A percentile compares a stretch with the other conserved stretches of the same genome.
Conservation (phyloP, 2,113 vertebrate genomes). For the Mus spicilegus region DNA sequence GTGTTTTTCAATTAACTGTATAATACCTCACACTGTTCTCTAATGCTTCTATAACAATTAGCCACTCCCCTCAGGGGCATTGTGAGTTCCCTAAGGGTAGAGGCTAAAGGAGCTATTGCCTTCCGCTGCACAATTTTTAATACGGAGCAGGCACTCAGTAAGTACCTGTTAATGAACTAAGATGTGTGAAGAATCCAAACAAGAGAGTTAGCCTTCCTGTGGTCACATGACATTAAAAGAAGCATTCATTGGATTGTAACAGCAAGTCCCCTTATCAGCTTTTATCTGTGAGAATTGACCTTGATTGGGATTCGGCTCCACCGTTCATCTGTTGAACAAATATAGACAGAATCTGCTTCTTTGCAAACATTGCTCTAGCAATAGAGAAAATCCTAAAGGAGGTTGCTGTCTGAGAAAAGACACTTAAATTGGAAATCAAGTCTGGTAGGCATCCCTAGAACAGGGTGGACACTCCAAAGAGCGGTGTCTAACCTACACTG, state of each 20-base stretch:
- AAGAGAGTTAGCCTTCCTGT: background rate
- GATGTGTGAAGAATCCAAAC: constrained; percentile 38
- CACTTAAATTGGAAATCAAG: background rate
- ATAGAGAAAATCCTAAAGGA: background rate
- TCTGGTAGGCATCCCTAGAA: background rate
- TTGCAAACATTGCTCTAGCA: background rate
- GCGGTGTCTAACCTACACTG: background rate
- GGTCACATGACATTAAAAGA: background rate
- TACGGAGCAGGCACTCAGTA: background rate
- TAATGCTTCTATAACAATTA: constrained; percentile 44
- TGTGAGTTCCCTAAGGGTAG: background rate
- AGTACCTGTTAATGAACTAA: constrained; percentile 30
- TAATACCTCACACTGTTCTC: background rate
- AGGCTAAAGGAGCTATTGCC: constrained; percentile 10
- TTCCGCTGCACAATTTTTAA: background rate
- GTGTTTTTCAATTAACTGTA: constrained; percentile 49
- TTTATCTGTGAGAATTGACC: background rate
- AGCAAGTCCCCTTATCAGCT: background rate
- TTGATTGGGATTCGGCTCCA: background rate
- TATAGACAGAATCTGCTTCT: constrained; percentile 21
- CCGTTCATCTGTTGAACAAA: constrained; percentile 51
- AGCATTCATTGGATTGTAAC: background rate
- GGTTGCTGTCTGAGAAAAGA: constrained; percentile 36
- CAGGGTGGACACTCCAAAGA: background rate
- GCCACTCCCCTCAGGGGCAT: background rate